Evolutionary conservation across 2,797 vertebrate genomes (phyloP), one percentile per base, ranked within the genome.

Genomic region (Diplodus sargus): DNA sequence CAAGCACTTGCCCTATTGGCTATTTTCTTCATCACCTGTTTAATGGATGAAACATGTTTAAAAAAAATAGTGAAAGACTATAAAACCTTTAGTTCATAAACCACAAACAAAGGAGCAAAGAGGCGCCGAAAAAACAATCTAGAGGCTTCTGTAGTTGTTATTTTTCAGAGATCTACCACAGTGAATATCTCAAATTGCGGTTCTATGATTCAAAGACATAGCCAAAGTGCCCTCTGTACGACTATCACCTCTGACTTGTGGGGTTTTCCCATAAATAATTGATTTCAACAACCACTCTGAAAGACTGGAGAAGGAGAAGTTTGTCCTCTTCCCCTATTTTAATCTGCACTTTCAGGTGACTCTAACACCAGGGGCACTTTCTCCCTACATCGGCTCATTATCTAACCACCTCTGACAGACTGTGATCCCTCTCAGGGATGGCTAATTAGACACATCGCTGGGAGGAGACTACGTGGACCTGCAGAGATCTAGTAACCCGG

Each of bases 401-500:
- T 10, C 22, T 23, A 30, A 14, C 9, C 1, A 28, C 25, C 30
- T 16, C 28, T 10, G 22, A 51, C 34, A 45, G 62, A 78, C 22
- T 47, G 22, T 53, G 47, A n/a, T 28, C 59, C 70, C 66, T 60
- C 51, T 0, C 6, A 54, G 54, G 15, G 34, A 65, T 5, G 2
- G 8, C 57, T 73, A 80, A 87, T 84, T 49, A 62, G 59, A 62
- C 59, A 39, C 57, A 11, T 48, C 4, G 1, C 15, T 30, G 20
- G 13, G 34, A 65, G 18, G n/a, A 80, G 14, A 61, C 17, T 54
- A 42, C 6, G n/a, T 53, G 57, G 30, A 66, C 62, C 49, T 57
- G 34, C 20, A 63, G 69, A 74, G 56, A 68, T 30, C 47, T 73
- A 61, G 42, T 61, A 30, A 68, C 65, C 45, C 58, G 23, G 15